A percentile compares a stretch with the other conserved stretches of the same genome.
Evolutionary conservation across 2,888 invertebrate genomes (phyloP).

Genomic region (Ormyrus nitidulus): DNA sequence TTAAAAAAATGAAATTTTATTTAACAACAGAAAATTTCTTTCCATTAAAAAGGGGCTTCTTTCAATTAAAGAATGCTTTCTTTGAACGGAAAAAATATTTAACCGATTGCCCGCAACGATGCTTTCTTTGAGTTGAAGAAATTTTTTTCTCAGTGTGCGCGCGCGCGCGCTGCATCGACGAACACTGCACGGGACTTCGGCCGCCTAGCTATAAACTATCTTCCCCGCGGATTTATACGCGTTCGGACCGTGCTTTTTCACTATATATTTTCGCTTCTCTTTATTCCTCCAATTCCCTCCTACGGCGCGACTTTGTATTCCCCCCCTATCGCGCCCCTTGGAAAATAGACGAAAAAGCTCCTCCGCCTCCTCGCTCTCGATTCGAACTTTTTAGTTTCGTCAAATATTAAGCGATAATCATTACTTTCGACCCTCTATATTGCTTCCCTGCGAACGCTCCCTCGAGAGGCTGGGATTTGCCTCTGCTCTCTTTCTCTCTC

Average conservation of each 20-base stretch:
- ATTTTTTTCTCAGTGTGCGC: slow-evolving; percentile 3
- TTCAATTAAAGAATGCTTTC: no score
- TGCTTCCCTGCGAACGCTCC: neutral
- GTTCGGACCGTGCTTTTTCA: slow-evolving; percentile 7
- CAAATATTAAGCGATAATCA: neutral
- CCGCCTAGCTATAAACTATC: slow-evolving; percentile 40
- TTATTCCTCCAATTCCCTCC: slow-evolving; percentile 47
- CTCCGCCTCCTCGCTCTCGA: neutral
- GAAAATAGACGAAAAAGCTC: neutral
- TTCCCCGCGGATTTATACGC: slow-evolving; percentile 38
- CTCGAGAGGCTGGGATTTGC: neutral
- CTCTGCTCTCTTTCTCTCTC: neutral
- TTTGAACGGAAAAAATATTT: no score
- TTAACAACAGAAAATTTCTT: no score
- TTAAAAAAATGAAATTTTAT: no score
- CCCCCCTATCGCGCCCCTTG: neutral
- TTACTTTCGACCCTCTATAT: slow-evolving; percentile 6
- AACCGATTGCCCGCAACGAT: no score
- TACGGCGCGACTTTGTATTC: neutral
- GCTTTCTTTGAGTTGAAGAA: no score
- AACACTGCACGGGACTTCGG: slow-evolving; percentile 34
- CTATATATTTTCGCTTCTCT: slow-evolving; percentile 21
- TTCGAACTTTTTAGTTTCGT: no score
- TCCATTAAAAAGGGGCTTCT: no score
- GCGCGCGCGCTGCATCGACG: slow-evolving; percentile 59